Evolutionary conservation across 1,140 invertebrate species (phyloP).

Genomic region (Brachionus angularis): DNA sequence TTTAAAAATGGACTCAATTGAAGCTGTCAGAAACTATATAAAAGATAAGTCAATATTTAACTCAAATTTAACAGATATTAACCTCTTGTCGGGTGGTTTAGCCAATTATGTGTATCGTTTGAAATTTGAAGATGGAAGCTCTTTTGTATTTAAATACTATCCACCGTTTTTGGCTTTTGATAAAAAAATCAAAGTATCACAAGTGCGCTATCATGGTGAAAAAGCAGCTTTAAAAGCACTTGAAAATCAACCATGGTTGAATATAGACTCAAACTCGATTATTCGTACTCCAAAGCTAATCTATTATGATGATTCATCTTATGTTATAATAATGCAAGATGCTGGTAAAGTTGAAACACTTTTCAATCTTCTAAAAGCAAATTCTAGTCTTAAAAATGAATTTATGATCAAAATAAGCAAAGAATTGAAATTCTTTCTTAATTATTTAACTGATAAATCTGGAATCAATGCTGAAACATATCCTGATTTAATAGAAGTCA

Average conservation of each 20-base stretch:
- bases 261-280: not conserved
- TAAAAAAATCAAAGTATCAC: not conserved
- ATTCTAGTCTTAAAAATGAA: not conserved
- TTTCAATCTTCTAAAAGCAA: constrained; percentile 2
- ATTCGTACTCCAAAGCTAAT: constrained; percentile 24
- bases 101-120: constrained; percentile 32
- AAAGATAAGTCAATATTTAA: not conserved
- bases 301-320: not conserved
- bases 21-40: not conserved
- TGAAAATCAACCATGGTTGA: not conserved
- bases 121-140: constrained; percentile 21
- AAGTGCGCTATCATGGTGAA: constrained; percentile 25
- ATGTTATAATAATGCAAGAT: constrained; percentile 40
- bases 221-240: constrained; percentile 14
- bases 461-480: not conserved
- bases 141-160: constrained; percentile 37
- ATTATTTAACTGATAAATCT: not conserved
- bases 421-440: constrained; percentile 16
- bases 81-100: constrained; percentile 13
- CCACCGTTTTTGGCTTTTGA: not conserved
- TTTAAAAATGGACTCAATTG: constrained; percentile 10
- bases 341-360: constrained; percentile 3
- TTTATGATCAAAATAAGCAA: constrained; percentile 1
- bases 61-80: not conserved
- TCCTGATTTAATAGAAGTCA: not conserved